Conservation (phyloP, 1,140 invertebrate genomes). For the Drosophila sturtevanti region DNA sequence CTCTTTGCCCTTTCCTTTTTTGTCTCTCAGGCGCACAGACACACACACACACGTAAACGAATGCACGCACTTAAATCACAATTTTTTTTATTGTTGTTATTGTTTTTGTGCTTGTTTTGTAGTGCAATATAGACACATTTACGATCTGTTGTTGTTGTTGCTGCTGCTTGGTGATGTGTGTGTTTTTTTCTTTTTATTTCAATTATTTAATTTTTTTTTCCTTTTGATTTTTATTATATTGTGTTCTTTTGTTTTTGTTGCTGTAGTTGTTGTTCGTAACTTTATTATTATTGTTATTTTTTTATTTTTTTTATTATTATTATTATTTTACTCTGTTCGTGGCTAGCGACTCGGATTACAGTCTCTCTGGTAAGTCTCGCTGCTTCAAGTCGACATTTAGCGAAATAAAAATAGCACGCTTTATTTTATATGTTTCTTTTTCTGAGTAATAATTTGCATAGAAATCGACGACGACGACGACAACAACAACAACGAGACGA, state of each 20-base stretch:
- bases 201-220: slow-evolving; percentile 52
- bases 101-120: slow-evolving; percentile 56
- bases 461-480: slow-evolving; percentile 56
- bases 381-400: slow-evolving; percentile 77
- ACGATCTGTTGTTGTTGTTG: slow-evolving; percentile 77
- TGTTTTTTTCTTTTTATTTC: slow-evolving; percentile 26
- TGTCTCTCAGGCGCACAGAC: not conserved
- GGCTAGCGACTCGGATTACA: slow-evolving; percentile 60
- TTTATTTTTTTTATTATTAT: slow-evolving; percentile 45
- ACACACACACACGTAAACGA: not conserved
- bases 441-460: slow-evolving; percentile 79
- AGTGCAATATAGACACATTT: slow-evolving; percentile 74
- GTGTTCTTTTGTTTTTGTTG: slow-evolving; percentile 20
- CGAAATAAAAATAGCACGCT: slow-evolving; percentile 79
- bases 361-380: slow-evolving; percentile 62
- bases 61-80: slow-evolving; percentile 6
- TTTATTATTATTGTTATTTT: too few species aligned
- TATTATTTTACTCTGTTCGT: slow-evolving; percentile 33
- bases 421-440: slow-evolving; percentile 66
- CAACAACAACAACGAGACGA: slow-evolving; percentile 2
- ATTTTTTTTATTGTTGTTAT: slow-evolving; percentile 1
- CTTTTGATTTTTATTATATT: slow-evolving; percentile 41
- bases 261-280: too few species aligned
- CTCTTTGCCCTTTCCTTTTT: not conserved
- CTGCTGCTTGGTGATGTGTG: too few species aligned